Percentiles rank a stretch among this genome's conserved stretches.
Evolutionary conservation across 2,113 vertebrate genomes (phyloP).

Genomic region (Sinocyclocheilus maitianheensis): DNA sequence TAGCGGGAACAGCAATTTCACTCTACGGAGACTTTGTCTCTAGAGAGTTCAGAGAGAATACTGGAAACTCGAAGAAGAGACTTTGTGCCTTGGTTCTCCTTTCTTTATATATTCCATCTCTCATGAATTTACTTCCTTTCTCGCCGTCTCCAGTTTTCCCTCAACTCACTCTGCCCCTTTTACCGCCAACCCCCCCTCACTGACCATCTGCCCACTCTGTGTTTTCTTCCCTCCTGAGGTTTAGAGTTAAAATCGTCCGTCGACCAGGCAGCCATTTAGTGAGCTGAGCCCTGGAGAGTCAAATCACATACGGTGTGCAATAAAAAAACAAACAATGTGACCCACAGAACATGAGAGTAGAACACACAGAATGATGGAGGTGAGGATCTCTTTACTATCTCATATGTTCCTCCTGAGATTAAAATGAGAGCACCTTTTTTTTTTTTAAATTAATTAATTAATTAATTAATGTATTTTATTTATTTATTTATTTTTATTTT

Average conservation of each 20-base stretch:
- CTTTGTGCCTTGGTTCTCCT: conserved; percentile 35
- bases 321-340: conserved; percentile 53
- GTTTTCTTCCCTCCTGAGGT: conserved; percentile 67
- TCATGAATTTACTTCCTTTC: neutral
- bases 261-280: conserved; percentile 66
- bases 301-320: conserved; percentile 66
- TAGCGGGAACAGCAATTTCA: conserved; percentile 22
- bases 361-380: neutral
- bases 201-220: conserved; percentile 61
- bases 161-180: conserved; percentile 47
- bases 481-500: too few relatives aligned
- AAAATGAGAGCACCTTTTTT: neutral
- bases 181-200: conserved; percentile 63
- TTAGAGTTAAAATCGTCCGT: conserved; percentile 68
- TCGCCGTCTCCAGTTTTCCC: neutral
- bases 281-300: conserved; percentile 65
- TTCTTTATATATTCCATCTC: neutral
- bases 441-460: too few relatives aligned
- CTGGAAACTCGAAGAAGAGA: neutral
- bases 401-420: neutral
- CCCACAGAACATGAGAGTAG: conserved; percentile 51
- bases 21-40: conserved; percentile 3
- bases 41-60: conserved; percentile 18
- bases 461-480: too few relatives aligned
- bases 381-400: neutral